Base-by-base conservation (phyloP, 2,888 invertebrate genomes). In the Amphiduros pacificus region DNA sequence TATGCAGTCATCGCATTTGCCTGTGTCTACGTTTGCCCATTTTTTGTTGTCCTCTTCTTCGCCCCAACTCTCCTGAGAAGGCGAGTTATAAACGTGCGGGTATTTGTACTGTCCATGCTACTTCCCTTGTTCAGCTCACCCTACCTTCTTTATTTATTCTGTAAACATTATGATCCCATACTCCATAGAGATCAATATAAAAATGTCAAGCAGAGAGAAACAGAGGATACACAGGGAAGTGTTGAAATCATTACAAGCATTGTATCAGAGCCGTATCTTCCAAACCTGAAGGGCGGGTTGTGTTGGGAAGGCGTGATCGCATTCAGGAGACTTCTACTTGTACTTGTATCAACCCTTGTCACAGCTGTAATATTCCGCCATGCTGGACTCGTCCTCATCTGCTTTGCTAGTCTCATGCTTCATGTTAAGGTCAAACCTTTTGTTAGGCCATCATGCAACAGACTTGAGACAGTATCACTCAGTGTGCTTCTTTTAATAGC, bases 401-500 rank as follows among this genome's bases (percentile, higher is more conserved):
- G 55, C 26, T 55, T 24, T 31, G 9, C n/a, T 11, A 55, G 55
- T 22, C 31, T 55, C 17, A 26, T 26, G 2, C 26, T 55, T 2
- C 55, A 55, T 26, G 22, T 55, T 26, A 17, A 26, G 11, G 32
- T 32, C 24, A 20, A 55, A n/a, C 36, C 55, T 4, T 55, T 55
- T 55, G 22, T 40, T 36, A 28, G 26, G 2, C 3, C n/a, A 22
- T 14, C 40, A 40, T 55, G 36, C 20, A 55, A 55, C 26, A 22
- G 22, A 36, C 26, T 55, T 26, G 64, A 66, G 54, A 22, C 61
- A 27, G 36, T 48, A 14, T 52, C 64, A 4, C 56, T 66, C 5
- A 31, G 58, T 22, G 26, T 63, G 49, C 56, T 66, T 24, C 29
- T 66, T 22, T 2, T 58, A 31, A 58, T 66, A 3, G 49, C 41